Evolutionary conservation across 2,797 vertebrate species (phyloP), one percentile per base, ranked within the genome.

Genomic region (Leptoclinus maculatus): DNA sequence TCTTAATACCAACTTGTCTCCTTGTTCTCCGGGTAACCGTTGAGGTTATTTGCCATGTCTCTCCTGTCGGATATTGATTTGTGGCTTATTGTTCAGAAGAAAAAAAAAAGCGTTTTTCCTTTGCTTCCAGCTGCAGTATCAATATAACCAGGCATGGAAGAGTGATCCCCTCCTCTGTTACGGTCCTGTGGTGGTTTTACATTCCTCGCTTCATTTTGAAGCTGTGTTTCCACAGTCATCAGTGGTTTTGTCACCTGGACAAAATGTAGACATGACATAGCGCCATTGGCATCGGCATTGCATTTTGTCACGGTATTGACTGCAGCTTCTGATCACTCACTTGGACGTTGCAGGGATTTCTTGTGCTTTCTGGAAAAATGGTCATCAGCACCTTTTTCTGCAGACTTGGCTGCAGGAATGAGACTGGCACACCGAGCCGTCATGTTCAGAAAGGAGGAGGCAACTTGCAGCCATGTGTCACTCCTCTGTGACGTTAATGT

Each of bases 241-340:
- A 27, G 69, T 66, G 79, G 54, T 57, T 83, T 68, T 84, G 86
- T 90, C 83, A 81, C 84, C 72, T 80, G 67, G 66, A 77, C 32
- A 23, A 23, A 23, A 51, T 39, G n/a, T 69, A 74, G 63, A 78
- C 71, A 41, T 68, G 78, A 76, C 68, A 78, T 59, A 63, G 51
- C 5, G 21, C 4, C 65, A 8, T 29, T 87, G 78, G 80, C 51
- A 16, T 75, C 51, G 13, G 4, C 11, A 12, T 0, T 41, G 53
- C 57, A 38, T 66, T 69, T 76, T 47, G 25, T 66, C 57, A 66
- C 12, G 34, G 29, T 25, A 2, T 21, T 38, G 58, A n/a, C 49
- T 34, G 45, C 70, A 23, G 70, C 49, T 78, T 74, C 56, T 62
- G 56, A 65, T 82, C 74, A 8, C 38, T 76, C 43, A 25, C 53